Conservation (phyloP, 2,888 invertebrate genomes). For the Drosophila hamatofila region DNA sequence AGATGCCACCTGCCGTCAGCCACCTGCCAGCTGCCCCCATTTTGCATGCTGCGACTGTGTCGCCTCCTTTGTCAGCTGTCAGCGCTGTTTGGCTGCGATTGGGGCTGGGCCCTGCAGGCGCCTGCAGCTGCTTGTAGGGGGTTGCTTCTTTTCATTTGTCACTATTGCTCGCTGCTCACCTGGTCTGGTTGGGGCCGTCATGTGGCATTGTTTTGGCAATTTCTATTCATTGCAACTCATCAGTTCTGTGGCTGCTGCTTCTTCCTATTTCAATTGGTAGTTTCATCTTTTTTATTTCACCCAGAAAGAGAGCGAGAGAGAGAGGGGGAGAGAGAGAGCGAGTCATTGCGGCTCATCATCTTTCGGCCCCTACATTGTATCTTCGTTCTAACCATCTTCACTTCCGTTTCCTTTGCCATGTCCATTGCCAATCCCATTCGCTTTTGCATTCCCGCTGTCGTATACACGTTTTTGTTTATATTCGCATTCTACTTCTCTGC, state of each 20-base stretch:
- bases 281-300: constrained; percentile 12
- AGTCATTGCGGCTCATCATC: constrained; percentile 60
- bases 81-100: constrained; percentile 9
- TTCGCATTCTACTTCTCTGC: constrained; percentile 33
- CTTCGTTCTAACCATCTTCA: constrained; percentile 11
- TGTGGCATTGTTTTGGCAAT: constrained; percentile 53
- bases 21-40: constrained; percentile 31
- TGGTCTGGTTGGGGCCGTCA: constrained; percentile 21
- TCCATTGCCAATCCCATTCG: constrained; percentile 13
- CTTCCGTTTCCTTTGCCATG: constrained; percentile 3
- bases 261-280: constrained; percentile 41
- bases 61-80: constrained; percentile 46
- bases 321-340: background rate
- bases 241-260: constrained; percentile 34
- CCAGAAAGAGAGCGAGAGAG: background rate
- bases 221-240: constrained; percentile 62
- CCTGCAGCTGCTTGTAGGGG: background rate
- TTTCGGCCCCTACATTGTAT: constrained; percentile 43
- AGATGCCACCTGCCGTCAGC: constrained; percentile 35
- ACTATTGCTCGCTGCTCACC: constrained; percentile 21
- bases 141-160: background rate
- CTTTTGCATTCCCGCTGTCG: constrained; percentile 24
- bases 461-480: constrained; percentile 33
- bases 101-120: background rate
- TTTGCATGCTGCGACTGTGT: constrained; percentile 5